Percentiles rank a stretch among this genome's conserved stretches.
Evolutionary conservation across 2,888 invertebrate genomes (phyloP).

Genomic region (Phasia obesa): DNA sequence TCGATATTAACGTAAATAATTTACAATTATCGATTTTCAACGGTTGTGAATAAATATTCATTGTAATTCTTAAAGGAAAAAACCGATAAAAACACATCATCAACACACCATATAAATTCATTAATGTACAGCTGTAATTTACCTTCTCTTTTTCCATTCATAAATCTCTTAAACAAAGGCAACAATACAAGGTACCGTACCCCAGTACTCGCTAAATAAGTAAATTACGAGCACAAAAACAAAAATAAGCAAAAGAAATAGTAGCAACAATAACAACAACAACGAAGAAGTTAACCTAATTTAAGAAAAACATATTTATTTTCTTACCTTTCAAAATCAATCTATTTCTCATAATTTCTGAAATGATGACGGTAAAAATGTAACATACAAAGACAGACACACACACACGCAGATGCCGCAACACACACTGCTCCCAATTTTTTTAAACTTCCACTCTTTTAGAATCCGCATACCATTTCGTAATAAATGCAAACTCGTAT

Average conservation of each 20-base stretch:
- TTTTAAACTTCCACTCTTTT: background rate
- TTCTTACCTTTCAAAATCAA: slow-evolving; percentile 59
- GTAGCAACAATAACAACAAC: background rate
- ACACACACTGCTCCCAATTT: too few species aligned
- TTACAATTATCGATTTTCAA: slow-evolving; percentile 55
- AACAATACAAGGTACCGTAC: background rate
- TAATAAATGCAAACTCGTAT: slow-evolving; percentile 40
- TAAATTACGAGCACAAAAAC: slow-evolving; percentile 1
- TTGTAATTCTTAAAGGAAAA: background rate
- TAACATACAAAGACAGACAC: background rate
- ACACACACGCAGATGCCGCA: background rate
- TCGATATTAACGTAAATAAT: slow-evolving; percentile 24
- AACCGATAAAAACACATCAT: slow-evolving; percentile 24
- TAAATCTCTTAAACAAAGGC: slow-evolving; percentile 36
- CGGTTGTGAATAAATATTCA: slow-evolving; percentile 24
- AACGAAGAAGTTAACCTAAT: slow-evolving; percentile 59
- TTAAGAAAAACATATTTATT: slow-evolving; percentile 33
- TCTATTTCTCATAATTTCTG: slow-evolving; percentile 59
- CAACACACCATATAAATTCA: slow-evolving; percentile 13
- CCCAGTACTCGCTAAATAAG: background rate
- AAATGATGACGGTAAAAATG: slow-evolving; percentile 48
- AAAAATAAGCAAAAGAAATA: too few species aligned
- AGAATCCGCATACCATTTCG: slow-evolving; percentile 42
- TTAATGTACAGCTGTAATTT: slow-evolving; percentile 56
- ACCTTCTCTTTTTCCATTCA: slow-evolving; percentile 53